Base-by-base conservation (phyloP, 2,113 vertebrate species). In the Engraulis encrasicolus region DNA sequence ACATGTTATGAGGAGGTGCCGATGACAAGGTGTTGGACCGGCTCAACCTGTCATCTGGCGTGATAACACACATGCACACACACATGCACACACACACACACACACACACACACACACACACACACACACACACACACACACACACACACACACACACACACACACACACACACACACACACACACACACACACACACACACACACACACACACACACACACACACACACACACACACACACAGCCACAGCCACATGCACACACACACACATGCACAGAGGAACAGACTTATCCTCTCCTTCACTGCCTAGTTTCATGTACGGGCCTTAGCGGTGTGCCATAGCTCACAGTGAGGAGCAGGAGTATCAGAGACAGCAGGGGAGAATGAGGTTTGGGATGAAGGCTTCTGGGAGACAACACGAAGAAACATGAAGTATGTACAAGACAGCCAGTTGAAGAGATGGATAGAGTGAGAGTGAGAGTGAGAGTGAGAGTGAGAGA, bases 21-120 rank as follows among this genome's bases (percentile, higher is more conserved):
- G 86, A 89, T 92, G 91, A 92, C 91, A 92, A 87, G 85, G 84
- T 74, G 83, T 82, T 90, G 89, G 87, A 93, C 27, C 6, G 49
- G 58, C 81, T 48, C 17, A 7, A 27, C 82, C 82, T 71, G 58
- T 81, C 74, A 86, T 86, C 86, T 84, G 31, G 11, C 66, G 23
- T 27, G 66, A 23, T 74, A 45, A 5, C 40, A 45, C n/a, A 45
- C 40, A 45, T 5, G 4, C 3, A 45, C 40, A 45, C 40, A 45
- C 3, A 45, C 40, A n/a, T n/a, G n/a, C 40, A 45, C 40, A 45
- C 40, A 45, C 40, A 45, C 3, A 45, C 40, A 45, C 40, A 45
- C n/a, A 45, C 40, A 45, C 40, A 45, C 40, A 45, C 40, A 45
- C 40, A 45, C 40, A 45, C 40, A 45, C n/a, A 45, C 40, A 45